These are phyloP conservation scores for Halcyon chelicuti DNA, from an alignment of 2,797 vertebrate species.

Conservation along the genomic window DNA sequence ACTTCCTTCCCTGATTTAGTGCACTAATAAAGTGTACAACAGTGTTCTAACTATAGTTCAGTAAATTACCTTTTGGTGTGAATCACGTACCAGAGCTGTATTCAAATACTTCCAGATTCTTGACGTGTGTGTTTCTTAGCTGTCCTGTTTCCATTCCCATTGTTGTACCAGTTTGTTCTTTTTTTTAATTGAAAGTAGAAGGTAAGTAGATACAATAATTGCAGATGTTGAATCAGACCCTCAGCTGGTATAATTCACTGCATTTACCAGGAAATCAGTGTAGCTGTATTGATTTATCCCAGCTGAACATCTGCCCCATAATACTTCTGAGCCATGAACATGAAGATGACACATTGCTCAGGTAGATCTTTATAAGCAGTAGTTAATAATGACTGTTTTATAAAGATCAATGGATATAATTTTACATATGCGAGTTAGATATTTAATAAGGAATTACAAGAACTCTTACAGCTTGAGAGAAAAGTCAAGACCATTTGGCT, in stretches of 20 bases:
- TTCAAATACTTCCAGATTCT: background rate
- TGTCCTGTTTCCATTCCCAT: background rate
- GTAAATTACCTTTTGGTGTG: background rate
- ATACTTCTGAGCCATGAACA: background rate
- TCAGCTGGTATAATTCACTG: background rate
- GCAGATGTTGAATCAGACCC: background rate
- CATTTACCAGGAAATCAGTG: background rate
- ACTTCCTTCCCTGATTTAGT: background rate
- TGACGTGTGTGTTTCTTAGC: background rate
- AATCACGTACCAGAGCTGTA: conserved; percentile 38
- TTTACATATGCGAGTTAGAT: background rate
- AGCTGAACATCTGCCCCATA: background rate
- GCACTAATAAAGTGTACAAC: background rate
- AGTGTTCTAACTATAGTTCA: background rate
- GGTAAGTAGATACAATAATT: background rate
- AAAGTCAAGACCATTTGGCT: background rate
- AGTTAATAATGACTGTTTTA: background rate
- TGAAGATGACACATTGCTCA: background rate
- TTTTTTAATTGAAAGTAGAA: background rate
- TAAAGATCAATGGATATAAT: background rate
- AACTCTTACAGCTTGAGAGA: background rate
- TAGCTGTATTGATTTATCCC: background rate
- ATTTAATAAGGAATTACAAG: background rate
- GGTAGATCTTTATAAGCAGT: background rate
- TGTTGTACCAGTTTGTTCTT: background rate